Evolutionary conservation across 2,888 invertebrate species (phyloP).

Genomic region (Herminia tarsipennalis): DNA sequence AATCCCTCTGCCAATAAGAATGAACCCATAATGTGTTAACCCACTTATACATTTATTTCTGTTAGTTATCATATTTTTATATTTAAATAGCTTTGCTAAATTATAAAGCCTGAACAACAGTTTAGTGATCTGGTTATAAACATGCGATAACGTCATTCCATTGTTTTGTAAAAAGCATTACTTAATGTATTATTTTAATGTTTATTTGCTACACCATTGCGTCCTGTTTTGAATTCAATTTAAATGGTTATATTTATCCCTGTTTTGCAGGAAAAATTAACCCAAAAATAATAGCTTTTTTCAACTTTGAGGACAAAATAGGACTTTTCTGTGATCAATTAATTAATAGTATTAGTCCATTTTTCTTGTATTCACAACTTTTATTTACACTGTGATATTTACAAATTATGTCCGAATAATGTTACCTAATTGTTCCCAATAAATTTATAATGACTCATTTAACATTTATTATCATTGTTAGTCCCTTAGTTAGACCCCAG

Average conservation of each 20-base stretch:
- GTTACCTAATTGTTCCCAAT: constrained; percentile 54
- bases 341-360: not conserved
- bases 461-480: constrained; percentile 59
- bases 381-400: constrained; percentile 22
- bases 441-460: constrained; percentile 25
- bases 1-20: constrained; percentile 33
- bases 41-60: constrained; percentile 35
- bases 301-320: too few relatives aligned
- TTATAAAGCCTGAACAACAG: too few relatives aligned
- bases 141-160: constrained; percentile 60
- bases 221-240: constrained; percentile 29
- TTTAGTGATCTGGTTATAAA: constrained; percentile 20
- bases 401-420: constrained; percentile 20
- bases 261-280: not conserved
- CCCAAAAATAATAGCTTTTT: too few relatives aligned
- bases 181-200: constrained; percentile 16
- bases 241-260: constrained; percentile 1
- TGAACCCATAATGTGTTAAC: constrained; percentile 29
- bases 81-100: too few relatives aligned
- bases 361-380: constrained; percentile 18
- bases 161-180: constrained; percentile 31
- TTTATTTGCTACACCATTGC: constrained; percentile 24
- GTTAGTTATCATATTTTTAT: too few relatives aligned
- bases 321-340: too few relatives aligned
- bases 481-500: constrained; percentile 51